Evolutionary conservation across 2,888 invertebrate genomes (phyloP).

Genomic region (Smittia sp.): DNA sequence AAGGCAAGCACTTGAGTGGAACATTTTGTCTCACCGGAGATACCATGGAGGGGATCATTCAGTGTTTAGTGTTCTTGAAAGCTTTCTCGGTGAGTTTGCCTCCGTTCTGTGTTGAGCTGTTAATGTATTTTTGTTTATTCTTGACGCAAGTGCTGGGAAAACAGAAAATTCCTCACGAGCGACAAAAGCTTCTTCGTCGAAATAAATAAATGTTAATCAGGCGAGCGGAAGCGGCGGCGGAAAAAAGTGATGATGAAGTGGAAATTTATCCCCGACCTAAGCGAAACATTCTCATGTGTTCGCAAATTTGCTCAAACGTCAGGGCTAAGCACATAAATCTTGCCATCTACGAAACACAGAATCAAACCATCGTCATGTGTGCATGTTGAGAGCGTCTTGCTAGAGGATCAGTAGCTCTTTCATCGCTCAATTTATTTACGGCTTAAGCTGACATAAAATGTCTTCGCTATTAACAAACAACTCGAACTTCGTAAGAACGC

Average conservation of each 20-base stretch:
- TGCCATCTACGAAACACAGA: neutral
- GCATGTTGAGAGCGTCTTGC: neutral
- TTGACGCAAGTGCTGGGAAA: neutral
- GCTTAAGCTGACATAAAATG: neutral
- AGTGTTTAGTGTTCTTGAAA: conserved; percentile 87
- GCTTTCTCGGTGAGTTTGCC: conserved; percentile 81
- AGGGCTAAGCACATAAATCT: neutral
- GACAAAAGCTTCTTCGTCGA: neutral
- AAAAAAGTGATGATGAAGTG: conserved; percentile 23
- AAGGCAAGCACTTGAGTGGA: conserved; percentile 79
- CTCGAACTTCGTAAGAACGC: neutral
- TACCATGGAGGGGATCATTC: conserved; percentile 91
- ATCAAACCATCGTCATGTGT: conserved; percentile 17
- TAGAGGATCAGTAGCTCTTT: neutral
- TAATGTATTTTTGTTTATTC: conserved; percentile 3
- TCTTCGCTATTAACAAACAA: neutral
- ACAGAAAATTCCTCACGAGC: neutral
- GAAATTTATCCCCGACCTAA: conserved; percentile 9
- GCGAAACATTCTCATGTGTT: conserved; percentile 1
- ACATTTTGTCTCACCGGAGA: conserved; percentile 87
- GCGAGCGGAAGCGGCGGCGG: neutral
- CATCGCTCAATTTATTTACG: neutral
- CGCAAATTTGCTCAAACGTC: conserved; percentile 5
- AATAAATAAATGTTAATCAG: neutral
- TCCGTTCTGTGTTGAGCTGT: neutral